phyloP scores from a whole-genome alignment of 2,888 invertebrate genomes.

The Chymomyza procnemis region DNA sequence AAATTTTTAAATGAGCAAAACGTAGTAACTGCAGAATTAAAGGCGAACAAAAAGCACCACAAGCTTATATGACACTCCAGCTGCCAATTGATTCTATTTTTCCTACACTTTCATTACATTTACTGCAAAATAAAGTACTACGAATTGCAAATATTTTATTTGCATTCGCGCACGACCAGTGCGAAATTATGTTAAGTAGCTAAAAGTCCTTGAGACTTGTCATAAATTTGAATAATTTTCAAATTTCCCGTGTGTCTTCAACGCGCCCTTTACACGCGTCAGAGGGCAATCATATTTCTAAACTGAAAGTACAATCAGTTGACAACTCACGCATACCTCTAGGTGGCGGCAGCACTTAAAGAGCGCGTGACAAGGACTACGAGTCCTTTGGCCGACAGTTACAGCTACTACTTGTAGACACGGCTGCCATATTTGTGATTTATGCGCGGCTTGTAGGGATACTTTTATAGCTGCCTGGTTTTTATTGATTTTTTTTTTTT shows the following conservation, averaged over 20 bases:
- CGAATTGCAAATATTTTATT: neutral
- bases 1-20: neutral
- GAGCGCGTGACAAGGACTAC: no score
- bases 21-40: neutral
- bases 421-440: no score
- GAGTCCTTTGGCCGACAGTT: no score
- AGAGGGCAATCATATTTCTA: conserved; percentile 1
- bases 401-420: no score
- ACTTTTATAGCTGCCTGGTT: no score
- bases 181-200: conserved; percentile 58
- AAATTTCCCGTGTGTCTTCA: conserved; percentile 32
- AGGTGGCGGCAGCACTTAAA: neutral
- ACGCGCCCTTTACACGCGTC: neutral
- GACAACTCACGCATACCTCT: neutral
- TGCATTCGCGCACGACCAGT: neutral
- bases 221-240: conserved; percentile 57
- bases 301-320: neutral
- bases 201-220: conserved; percentile 55
- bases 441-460: no score
- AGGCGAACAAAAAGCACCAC: neutral
- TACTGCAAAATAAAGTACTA: neutral
- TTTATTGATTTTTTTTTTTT: no score
- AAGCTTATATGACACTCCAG: neutral
- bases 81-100: neutral
- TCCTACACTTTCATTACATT: neutral